These are phyloP conservation scores for Diorhabda sublineata DNA, from an alignment of 1,140 invertebrate species.

Conservation along the genomic window DNA sequence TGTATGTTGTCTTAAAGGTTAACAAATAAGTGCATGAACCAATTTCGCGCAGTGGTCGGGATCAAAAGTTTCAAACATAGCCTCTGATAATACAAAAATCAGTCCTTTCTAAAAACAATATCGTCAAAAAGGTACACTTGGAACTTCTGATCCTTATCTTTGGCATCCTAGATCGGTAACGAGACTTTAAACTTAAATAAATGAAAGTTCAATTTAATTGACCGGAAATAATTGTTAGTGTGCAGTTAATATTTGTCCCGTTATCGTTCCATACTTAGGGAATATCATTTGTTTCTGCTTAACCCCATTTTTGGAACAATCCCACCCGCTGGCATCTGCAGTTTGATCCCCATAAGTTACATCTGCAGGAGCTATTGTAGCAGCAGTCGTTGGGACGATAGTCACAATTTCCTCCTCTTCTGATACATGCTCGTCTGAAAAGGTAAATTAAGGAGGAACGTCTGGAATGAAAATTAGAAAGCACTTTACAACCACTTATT, in stretches of 20 bases:
- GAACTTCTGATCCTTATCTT: conserved; percentile 9
- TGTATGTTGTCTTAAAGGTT: not conserved
- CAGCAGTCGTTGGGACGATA: conserved; percentile 82
- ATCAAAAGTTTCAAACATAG: conserved; percentile 24
- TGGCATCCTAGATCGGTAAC: not conserved
- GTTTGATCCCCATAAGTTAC: conserved; percentile 88
- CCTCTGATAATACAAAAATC: conserved; percentile 27
- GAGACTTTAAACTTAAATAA: not conserved
- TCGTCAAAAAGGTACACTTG: conserved; percentile 19
- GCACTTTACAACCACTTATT: conserved; percentile 40
- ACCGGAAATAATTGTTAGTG: too few species aligned
- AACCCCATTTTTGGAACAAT: conserved; percentile 87
- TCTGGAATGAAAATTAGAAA: conserved; percentile 60
- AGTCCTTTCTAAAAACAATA: conserved; percentile 26
- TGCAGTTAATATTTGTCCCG: not conserved
- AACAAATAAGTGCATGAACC: conserved; percentile 21
- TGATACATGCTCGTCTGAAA: conserved; percentile 80
- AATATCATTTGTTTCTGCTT: conserved; percentile 38
- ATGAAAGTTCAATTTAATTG: too few species aligned
- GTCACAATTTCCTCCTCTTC: conserved; percentile 76
- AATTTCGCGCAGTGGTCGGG: conserved; percentile 26
- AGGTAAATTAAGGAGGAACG: conserved; percentile 81
- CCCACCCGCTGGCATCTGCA: conserved; percentile 85
- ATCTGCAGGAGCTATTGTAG: conserved; percentile 78
- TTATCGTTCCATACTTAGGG: not conserved